Percentiles rank a stretch among this genome's conserved stretches.
These are phyloP conservation scores for Pteria penguin DNA, from an alignment of 2,888 invertebrate genomes.

Conservation along the genomic window DNA sequence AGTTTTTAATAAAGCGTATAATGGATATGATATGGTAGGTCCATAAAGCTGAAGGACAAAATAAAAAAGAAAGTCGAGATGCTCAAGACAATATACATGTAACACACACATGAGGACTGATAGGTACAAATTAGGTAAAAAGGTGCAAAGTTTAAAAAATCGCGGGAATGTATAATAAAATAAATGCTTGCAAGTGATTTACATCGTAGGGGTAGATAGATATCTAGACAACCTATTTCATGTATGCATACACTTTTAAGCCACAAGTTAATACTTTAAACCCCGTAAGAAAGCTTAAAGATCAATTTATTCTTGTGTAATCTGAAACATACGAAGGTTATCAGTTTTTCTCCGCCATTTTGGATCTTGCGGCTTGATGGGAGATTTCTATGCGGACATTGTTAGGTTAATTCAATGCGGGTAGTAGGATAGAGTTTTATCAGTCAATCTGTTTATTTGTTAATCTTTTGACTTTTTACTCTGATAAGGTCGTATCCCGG, in stretches of 20 bases:
- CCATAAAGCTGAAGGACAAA: too few relatives aligned
- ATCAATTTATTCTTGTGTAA: conserved; percentile 30
- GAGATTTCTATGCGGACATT: conserved; percentile 17
- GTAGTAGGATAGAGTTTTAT: conserved; percentile 14
- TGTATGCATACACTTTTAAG: conserved; percentile 10
- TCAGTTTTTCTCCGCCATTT: conserved; percentile 35
- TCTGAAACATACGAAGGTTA: conserved; percentile 11
- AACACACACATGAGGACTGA: too few relatives aligned
- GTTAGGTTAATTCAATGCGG: conserved; percentile 16
- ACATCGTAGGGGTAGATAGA: too few relatives aligned
- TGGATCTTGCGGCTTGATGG: conserved; percentile 12
- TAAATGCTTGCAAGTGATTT: too few relatives aligned
- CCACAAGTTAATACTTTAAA: conserved; percentile 34
- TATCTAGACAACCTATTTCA: too few relatives aligned
- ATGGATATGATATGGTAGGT: too few relatives aligned
- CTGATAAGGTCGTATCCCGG: conserved; percentile 23
- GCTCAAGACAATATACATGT: too few relatives aligned
- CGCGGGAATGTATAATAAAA: too few relatives aligned
- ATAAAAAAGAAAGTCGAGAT: too few relatives aligned
- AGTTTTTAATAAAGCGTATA: too few relatives aligned
- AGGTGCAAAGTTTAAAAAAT: too few relatives aligned
- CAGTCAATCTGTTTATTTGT: conserved; percentile 32
- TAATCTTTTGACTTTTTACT: conserved; percentile 34
- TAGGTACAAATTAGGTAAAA: too few relatives aligned
- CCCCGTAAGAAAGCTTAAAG: conserved; percentile 25